phyloP scores from a whole-genome alignment of 1,140 invertebrate species.

The Galendromus occidentalis region DNA sequence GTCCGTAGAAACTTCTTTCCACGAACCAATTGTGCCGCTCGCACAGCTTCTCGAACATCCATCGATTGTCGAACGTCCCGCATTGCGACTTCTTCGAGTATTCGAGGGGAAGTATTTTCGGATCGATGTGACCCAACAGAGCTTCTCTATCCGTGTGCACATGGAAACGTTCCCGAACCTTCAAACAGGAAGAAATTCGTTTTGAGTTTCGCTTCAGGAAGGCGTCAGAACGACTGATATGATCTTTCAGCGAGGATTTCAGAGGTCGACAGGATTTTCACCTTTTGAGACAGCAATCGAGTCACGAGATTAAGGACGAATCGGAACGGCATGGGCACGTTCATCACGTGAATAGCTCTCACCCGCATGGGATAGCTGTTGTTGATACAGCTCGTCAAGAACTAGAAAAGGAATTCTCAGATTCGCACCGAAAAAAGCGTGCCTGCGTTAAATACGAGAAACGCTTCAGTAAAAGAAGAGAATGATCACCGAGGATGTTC shows the following conservation, averaged over 20 bases:
- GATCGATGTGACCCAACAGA: neutral
- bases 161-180: neutral
- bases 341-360: constrained; percentile 66
- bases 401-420: neutral
- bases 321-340: constrained; percentile 66
- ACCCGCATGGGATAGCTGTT: constrained; percentile 63
- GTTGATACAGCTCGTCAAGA: neutral
- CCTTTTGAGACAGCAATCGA: neutral
- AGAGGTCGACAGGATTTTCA: neutral
- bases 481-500: neutral
- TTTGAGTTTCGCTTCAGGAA: no score
- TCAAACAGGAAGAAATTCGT: neutral
- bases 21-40: neutral
- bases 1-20: neutral
- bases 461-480: neutral
- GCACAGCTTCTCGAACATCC: neutral
- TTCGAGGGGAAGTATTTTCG: neutral
- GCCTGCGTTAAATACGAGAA: neutral
- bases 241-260: no score
- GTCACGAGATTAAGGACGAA: constrained; percentile 57
- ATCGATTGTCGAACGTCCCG: neutral
- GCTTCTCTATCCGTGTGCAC: neutral
- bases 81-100: neutral
- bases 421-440: no score
- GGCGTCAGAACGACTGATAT: no score